These are phyloP conservation scores for Hyposmocoma kahamanoa DNA, from an alignment of 1,140 invertebrate genomes.

Conservation along the genomic window DNA sequence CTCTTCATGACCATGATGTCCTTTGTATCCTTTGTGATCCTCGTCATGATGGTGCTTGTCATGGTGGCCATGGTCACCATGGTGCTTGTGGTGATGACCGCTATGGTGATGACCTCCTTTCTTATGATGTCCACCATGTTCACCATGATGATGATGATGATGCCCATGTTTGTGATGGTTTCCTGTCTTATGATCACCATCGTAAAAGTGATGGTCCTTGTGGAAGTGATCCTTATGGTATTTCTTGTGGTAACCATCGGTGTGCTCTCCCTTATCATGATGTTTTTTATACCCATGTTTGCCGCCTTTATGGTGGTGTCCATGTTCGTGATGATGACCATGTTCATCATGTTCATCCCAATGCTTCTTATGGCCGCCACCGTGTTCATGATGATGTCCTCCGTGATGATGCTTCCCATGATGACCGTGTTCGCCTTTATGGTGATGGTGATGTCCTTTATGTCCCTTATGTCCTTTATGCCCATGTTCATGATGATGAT, in stretches of 20 bases:
- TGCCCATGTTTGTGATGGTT: conserved; percentile 61
- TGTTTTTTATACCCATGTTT: conserved; percentile 60
- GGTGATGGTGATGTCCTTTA: conserved; percentile 60
- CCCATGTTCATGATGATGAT: conserved; percentile 60
- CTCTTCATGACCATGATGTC: conserved; percentile 58
- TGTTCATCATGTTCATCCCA: conserved; percentile 58
- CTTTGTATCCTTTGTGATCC: conserved; percentile 52
- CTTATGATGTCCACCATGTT: conserved; percentile 53
- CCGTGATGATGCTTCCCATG: conserved; percentile 54
- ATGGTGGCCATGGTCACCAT: conserved; percentile 53
- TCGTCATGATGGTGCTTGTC: conserved; percentile 59
- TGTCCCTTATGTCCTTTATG: conserved; percentile 58
- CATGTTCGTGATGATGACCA: conserved; percentile 57
- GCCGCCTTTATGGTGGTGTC: conserved; percentile 59
- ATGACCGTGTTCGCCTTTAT: conserved; percentile 55
- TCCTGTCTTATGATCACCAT: conserved; percentile 56
- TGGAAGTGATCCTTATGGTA: conserved; percentile 64
- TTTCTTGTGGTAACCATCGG: conserved; percentile 62
- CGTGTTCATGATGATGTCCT: conserved; percentile 54
- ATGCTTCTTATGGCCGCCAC: conserved; percentile 54
- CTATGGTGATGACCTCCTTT: conserved; percentile 55
- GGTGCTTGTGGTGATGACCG: conserved; percentile 55
- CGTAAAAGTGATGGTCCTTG: conserved; percentile 65
- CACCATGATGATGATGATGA: conserved; percentile 53
- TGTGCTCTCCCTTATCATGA: conserved; percentile 58